Base-by-base conservation (phyloP, 2,797 vertebrate genomes). In the Dromococcyx pavoninus region DNA sequence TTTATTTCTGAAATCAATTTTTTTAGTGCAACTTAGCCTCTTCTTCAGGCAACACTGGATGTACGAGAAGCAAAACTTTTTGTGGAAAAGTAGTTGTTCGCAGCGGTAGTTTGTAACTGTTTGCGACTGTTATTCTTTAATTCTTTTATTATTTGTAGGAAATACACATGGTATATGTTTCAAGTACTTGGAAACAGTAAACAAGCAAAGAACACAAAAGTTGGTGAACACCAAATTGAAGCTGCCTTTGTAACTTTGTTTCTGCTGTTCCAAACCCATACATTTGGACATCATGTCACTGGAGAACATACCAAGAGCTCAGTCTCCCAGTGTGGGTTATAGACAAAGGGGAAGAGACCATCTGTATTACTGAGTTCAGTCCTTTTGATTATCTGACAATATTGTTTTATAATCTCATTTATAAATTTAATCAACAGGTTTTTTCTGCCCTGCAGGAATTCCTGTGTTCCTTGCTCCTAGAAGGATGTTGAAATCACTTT, bases 391-490 rank as follows among this genome's bases (percentile, higher is more conserved):
- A 71, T 32, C 53, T 71, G 19, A 80, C 60, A 86, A 92, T 27
- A 46, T 50, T 57, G 25, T 54, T 94, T 71, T 88, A 64, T 89
- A 82, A 77, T 88, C 61, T 92, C 41, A 79, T 91, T 76, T 77
- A 85, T 91, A 76, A 82, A 53, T 73, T 70, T 64, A 93, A 79
- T 89, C 51, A 83, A 50, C 65, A 67, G 4, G 14, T 89, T 88
- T 81, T 51, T 78, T 87, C 58, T 77, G 39, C 74, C 56, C 67
- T 87, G 50, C 39, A 87, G 74, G 79, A 86, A 51, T 79, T 56
- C 19, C 8, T 56, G 7, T 46, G 19, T 85, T 93, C 13, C 3
- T 4, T 0, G 5, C 13, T 92, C 11, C 10, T 67, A n/a, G 18
- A 17, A 43, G 13, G 35, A 22, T 67, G 33, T 32, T 51, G 39